A percentile compares a stretch with the other conserved stretches of the same genome.
These are phyloP conservation scores for Oncorhynchus kisutch DNA, from an alignment of 2,113 vertebrate genomes.

Conservation along the genomic window DNA sequence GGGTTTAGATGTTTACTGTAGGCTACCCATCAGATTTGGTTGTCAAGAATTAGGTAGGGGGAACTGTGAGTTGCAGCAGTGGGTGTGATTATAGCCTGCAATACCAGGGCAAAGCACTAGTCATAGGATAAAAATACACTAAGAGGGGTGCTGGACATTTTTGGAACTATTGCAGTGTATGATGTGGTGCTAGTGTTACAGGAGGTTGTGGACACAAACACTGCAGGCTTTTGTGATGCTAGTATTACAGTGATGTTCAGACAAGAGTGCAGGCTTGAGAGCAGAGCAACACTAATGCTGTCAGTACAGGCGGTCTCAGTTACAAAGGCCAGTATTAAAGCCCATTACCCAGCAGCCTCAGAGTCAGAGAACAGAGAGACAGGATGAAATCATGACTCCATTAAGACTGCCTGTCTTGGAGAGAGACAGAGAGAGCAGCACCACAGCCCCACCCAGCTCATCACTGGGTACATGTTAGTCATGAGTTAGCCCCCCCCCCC, in stretches of 20 bases:
- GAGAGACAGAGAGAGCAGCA: conserved; percentile 46
- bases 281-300: background rate
- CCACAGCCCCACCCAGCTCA: conserved; percentile 36
- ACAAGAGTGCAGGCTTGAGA: conserved; percentile 36
- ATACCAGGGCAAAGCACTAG: background rate
- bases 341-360: conserved; percentile 29
- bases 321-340: conserved; percentile 52
- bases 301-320: conserved; percentile 10
- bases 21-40: background rate
- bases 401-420: conserved; percentile 45
- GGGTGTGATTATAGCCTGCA: background rate
- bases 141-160: conserved; percentile 29
- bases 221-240: too few relatives aligned
- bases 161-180: background rate
- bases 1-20: background rate
- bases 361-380: conserved; percentile 45
- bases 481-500: background rate
- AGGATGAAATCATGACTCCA: conserved; percentile 55
- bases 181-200: background rate
- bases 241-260: too few relatives aligned
- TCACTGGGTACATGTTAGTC: background rate
- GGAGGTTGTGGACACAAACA: too few relatives aligned
- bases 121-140: background rate
- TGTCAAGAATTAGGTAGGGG: background rate
- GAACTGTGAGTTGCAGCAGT: background rate